phyloP scores from a whole-genome alignment of 2,888 invertebrate species.

The Cryptus viduatorius region DNA sequence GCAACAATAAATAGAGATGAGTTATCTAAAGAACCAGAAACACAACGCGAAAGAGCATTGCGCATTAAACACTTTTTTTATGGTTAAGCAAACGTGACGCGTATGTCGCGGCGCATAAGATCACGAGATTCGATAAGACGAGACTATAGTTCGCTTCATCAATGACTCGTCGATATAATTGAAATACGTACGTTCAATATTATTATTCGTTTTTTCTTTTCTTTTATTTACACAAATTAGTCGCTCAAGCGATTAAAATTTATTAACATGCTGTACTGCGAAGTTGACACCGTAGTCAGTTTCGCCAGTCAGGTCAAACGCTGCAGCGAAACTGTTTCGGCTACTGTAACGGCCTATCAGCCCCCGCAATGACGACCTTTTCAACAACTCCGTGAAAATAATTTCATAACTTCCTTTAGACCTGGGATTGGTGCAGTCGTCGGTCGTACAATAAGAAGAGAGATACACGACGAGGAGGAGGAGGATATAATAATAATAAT shows the following conservation, averaged over 20 bases:
- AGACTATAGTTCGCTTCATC: background rate
- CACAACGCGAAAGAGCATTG: constrained; percentile 22
- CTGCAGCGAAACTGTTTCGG: too few species aligned
- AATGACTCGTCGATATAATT: background rate
- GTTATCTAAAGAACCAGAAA: constrained; percentile 40
- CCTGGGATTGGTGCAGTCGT: too few species aligned
- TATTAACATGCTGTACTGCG: background rate
- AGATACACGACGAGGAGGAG: too few species aligned
- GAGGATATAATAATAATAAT: too few species aligned
- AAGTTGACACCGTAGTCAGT: too few species aligned
- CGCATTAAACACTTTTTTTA: constrained; percentile 28
- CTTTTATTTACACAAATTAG: background rate
- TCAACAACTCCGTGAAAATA: too few species aligned
- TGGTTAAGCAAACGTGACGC: constrained; percentile 9
- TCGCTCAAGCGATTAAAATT: background rate
- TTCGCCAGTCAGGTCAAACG: too few species aligned
- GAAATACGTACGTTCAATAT: constrained; percentile 21
- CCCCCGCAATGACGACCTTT: too few species aligned
- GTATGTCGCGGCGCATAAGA: constrained; percentile 9
- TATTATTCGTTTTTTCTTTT: constrained; percentile 6
- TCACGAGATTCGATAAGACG: constrained; percentile 5
- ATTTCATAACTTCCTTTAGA: too few species aligned
- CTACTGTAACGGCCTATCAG: too few species aligned
- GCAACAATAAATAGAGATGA: background rate
- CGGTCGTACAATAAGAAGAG: too few species aligned